These are phyloP conservation scores for Nansenia antarctica DNA, from an alignment of 2,113 vertebrate species.

Conservation along the genomic window DNA sequence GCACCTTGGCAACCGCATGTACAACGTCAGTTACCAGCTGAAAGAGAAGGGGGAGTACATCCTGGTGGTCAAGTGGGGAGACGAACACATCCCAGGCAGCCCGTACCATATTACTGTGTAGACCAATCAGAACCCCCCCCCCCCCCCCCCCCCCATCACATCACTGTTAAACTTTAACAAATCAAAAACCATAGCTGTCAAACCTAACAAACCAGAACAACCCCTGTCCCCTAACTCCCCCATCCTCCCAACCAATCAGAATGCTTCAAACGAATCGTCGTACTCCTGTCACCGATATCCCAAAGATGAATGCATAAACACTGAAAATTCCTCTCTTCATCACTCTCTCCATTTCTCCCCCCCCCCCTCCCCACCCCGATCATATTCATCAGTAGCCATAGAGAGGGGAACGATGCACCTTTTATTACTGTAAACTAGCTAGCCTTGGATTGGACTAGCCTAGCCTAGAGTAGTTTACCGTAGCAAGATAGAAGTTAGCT, in stretches of 20 bases:
- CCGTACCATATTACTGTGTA: slow-evolving; percentile 87
- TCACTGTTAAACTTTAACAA: neutral
- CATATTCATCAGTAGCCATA: slow-evolving; percentile 8
- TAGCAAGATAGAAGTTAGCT: too few relatives aligned
- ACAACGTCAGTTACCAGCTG: slow-evolving; percentile 90
- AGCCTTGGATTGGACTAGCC: slow-evolving; percentile 23
- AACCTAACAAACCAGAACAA: too few relatives aligned
- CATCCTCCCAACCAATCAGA: neutral
- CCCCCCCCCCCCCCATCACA: too few relatives aligned
- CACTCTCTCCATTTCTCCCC: too few relatives aligned
- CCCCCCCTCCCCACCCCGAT: slow-evolving; percentile 21
- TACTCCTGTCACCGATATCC: slow-evolving; percentile 25
- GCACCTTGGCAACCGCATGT: slow-evolving; percentile 85
- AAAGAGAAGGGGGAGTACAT: slow-evolving; percentile 91
- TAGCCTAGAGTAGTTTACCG: slow-evolving; percentile 26
- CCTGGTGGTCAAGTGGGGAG: slow-evolving; percentile 91
- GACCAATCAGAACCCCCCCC: slow-evolving; percentile 33
- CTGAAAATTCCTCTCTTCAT: slow-evolving; percentile 40
- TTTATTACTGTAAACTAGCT: slow-evolving; percentile 60
- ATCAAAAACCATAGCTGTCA: too few relatives aligned
- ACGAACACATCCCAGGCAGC: slow-evolving; percentile 89
- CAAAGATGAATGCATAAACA: slow-evolving; percentile 51
- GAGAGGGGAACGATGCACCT: slow-evolving; percentile 56
- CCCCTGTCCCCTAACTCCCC: neutral
- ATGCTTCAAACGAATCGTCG: neutral